Conservation (phyloP, 2,888 invertebrate species). For the Chaetoderma sp. region DNA sequence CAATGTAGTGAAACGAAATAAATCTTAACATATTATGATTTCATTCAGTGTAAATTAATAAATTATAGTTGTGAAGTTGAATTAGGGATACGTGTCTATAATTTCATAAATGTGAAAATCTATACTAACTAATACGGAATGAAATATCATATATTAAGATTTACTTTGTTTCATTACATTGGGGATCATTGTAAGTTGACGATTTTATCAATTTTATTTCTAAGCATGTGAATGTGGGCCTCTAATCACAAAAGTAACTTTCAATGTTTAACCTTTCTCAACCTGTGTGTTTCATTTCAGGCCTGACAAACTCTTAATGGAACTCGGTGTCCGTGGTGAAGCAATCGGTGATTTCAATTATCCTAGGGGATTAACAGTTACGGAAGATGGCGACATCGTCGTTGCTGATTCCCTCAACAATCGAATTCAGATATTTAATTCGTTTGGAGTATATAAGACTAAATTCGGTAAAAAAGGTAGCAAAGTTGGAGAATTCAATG, state of each 20-base stretch:
- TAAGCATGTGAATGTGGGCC: background rate
- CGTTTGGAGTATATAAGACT: conserved; percentile 50
- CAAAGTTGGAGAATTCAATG: conserved; percentile 52
- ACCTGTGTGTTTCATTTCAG: conserved; percentile 38
- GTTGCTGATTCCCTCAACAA: conserved; percentile 64
- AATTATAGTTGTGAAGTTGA: too few species aligned
- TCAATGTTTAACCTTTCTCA: too few species aligned
- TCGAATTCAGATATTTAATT: conserved; percentile 56
- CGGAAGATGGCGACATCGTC: conserved; percentile 50
- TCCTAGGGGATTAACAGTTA: conserved; percentile 55
- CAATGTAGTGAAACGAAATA: too few species aligned
- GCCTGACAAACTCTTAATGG: conserved; percentile 58
- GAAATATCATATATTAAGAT: too few species aligned
- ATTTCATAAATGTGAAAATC: too few species aligned
- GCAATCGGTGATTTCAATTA: conserved; percentile 55
- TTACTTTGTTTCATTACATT: too few species aligned
- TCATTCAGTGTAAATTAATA: too few species aligned
- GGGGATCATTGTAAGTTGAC: background rate
- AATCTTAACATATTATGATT: too few species aligned
- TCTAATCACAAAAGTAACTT: background rate
- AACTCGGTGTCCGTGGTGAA: conserved; percentile 49
- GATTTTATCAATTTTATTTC: background rate
- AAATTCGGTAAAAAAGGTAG: conserved; percentile 52
- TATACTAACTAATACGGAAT: too few species aligned
- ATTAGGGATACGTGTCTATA: too few species aligned